These are phyloP conservation scores for Sinocyclocheilus anophthalmus DNA, from an alignment of 2,113 vertebrate species.

Conservation along the genomic window DNA sequence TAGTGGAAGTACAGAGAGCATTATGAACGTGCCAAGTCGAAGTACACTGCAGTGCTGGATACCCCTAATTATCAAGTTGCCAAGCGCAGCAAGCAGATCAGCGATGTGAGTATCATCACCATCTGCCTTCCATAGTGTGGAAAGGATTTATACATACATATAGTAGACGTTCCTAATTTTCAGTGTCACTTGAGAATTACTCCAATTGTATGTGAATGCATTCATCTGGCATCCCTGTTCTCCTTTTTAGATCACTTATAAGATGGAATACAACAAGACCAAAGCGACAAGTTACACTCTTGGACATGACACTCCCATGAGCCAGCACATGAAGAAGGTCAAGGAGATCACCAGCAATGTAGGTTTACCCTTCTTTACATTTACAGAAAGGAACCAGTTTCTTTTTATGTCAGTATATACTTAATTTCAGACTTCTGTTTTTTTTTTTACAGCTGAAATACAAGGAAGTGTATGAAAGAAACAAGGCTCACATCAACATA, in stretches of 20 bases:
- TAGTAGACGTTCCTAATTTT: neutral
- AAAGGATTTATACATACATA: neutral
- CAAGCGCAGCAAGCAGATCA: slow-evolving; percentile 90
- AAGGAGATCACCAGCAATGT: slow-evolving; percentile 93
- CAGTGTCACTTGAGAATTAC: neutral
- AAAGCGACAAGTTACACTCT: slow-evolving; percentile 91
- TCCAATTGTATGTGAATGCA: neutral
- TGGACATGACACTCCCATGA: slow-evolving; percentile 89
- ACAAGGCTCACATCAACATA: slow-evolving; percentile 91
- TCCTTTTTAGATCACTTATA: slow-evolving; percentile 86
- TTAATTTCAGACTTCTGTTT: too few relatives aligned
- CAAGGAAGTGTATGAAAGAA: slow-evolving; percentile 92
- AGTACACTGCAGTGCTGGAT: slow-evolving; percentile 90
- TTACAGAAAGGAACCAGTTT: neutral
- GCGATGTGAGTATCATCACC: slow-evolving; percentile 80
- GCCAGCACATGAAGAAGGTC: slow-evolving; percentile 89
- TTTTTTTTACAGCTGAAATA: slow-evolving; percentile 86
- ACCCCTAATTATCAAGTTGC: slow-evolving; percentile 88
- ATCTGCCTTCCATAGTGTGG: neutral
- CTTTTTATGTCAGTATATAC: neutral
- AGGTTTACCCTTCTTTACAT: slow-evolving; percentile 45
- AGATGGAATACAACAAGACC: slow-evolving; percentile 91
- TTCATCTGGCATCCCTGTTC: neutral
- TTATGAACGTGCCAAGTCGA: slow-evolving; percentile 91
- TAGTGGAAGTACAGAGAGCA: slow-evolving; percentile 90